Percentiles rank a stretch among this genome's conserved stretches.
Conservation (phyloP, 2,797 vertebrate species). For the Cossypha polioptera region DNA sequence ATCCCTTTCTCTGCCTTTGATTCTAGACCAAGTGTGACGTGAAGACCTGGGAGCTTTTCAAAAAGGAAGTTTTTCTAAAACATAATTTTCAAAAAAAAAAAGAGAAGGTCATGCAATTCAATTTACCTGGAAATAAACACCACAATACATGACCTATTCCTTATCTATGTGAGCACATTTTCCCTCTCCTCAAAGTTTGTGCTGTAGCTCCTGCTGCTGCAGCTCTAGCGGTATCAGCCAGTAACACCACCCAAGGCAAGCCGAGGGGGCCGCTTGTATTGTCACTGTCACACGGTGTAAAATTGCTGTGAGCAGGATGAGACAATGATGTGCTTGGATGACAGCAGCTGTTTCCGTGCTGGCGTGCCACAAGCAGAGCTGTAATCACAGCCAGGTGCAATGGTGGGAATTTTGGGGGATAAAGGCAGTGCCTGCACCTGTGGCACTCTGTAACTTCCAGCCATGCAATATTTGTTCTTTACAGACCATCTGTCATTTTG, state of each 20-base stretch:
- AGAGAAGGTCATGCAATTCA: background rate
- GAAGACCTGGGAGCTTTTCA: background rate
- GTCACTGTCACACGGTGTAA: background rate
- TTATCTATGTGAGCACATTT: background rate
- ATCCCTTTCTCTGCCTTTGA: background rate
- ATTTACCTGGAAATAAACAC: background rate
- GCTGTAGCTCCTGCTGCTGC: background rate
- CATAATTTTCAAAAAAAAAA: background rate
- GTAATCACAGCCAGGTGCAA: constrained; percentile 34
- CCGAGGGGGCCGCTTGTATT: background rate
- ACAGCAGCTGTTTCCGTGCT: constrained; percentile 1
- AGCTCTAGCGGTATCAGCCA: background rate
- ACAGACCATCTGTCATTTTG: constrained; percentile 34
- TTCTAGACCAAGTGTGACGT: background rate
- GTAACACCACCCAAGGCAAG: background rate
- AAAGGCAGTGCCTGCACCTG: constrained; percentile 8
- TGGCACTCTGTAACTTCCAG: constrained; percentile 17
- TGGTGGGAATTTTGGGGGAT: background rate
- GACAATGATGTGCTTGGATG: constrained; percentile 9
- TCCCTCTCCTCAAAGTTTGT: constrained; percentile 7
- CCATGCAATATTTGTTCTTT: background rate
- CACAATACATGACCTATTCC: background rate
- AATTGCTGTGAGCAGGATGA: constrained; percentile 13
- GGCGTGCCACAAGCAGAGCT: constrained; percentile 12
- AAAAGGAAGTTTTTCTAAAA: background rate